These are phyloP conservation scores for Rhea pennata DNA, from an alignment of 2,113 vertebrate species.

Conservation along the genomic window DNA sequence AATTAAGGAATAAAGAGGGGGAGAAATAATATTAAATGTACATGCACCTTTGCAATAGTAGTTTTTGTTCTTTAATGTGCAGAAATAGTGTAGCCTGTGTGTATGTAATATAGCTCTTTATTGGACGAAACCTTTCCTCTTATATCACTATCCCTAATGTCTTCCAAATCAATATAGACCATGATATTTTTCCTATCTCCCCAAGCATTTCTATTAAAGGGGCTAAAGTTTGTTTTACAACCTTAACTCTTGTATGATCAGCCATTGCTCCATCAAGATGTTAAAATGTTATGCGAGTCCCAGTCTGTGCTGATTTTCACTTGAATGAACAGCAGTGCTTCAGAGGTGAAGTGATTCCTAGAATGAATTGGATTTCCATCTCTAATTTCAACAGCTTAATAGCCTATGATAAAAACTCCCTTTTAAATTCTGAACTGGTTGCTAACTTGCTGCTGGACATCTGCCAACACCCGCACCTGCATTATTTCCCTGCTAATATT, in stretches of 20 bases:
- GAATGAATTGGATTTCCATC: constrained; percentile 27
- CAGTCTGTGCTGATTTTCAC: background rate
- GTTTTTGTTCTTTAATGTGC: constrained; percentile 1
- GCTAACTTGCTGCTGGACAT: constrained; percentile 49
- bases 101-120: background rate
- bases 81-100: background rate
- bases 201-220: background rate
- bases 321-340: background rate
- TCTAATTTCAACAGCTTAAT: constrained; percentile 54
- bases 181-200: background rate
- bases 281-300: background rate
- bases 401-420: background rate
- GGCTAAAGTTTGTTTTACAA: background rate
- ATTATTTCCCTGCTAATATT: constrained; percentile 56
- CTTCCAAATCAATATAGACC: background rate
- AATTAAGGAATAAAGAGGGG: background rate
- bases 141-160: background rate
- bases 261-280: background rate
- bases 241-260: background rate
- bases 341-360: background rate
- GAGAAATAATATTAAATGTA: background rate
- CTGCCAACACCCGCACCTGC: constrained; percentile 70
- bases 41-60: background rate
- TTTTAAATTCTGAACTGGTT: constrained; percentile 49
- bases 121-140: background rate